Base-by-base conservation (phyloP, 1,140 invertebrate genomes). In the Solenopsis invicta region DNA sequence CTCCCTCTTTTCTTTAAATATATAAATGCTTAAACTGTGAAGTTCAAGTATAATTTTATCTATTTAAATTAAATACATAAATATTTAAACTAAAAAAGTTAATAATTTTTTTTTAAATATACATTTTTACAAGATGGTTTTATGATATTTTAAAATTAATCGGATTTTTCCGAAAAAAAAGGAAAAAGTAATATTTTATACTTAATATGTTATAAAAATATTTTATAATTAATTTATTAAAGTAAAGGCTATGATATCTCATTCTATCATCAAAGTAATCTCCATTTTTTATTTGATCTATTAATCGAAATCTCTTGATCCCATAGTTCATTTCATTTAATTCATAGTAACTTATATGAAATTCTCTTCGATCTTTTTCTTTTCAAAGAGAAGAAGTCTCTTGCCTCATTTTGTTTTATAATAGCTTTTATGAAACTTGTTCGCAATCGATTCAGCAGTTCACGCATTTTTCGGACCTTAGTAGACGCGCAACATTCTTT, bases 351-450 rank as follows among this genome's bases (percentile, higher is more conserved):
- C 12, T 18, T 37, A 24, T 13, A 66, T 29, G 29, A 81, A 69
- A 45, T 71, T 61, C 64, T 72, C 37, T 45, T 8, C 10, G 45
- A 80, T 54, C 61, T 52, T 29, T 4, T 4, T 18, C 16, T 59
- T 29, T 29, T 2, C 21, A 24, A 48, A 74, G 41, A 34, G 54
- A 84, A 54, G 67, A 80, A 69, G n/a, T 54, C 13, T 54, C 77
- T 67, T 69, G 62, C 61, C 29, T 80, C n/a, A 41, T 54, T 62
- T 67, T 80, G 62, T 45, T n/a, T 80, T 13, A 41, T 67, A 41
- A 54, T n/a, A 34, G 62, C 21, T 69, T 21, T 82, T 37, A 24
- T 21, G 18, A 74, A 59, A 82, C 18, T 59, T 52, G 34, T 8
- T 21, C 34, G 62, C 29, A 21, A 80, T 69, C n/a, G 29, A n/a